A percentile compares a stretch with the other conserved stretches of the same genome.
Conservation (phyloP, 2,888 invertebrate genomes). For the Pollenia griseotomentosa region DNA sequence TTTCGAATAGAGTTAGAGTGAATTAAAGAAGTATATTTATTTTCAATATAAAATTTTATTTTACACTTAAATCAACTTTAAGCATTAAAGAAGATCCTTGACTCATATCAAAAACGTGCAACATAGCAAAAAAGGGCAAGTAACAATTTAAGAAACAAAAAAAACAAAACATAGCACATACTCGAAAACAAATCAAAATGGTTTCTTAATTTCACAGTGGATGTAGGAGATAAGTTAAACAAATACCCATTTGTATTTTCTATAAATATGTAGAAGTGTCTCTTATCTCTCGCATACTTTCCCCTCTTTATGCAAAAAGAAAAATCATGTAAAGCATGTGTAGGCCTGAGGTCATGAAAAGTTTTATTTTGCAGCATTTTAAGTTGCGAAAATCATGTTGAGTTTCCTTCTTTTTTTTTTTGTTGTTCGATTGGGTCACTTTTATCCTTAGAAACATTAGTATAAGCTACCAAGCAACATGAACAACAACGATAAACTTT, state of each 20-base stretch:
- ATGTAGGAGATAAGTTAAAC: background rate
- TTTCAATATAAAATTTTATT: background rate
- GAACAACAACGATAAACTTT: constrained; percentile 15
- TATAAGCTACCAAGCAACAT: background rate
- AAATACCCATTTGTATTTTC: background rate
- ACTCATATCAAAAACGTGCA: background rate
- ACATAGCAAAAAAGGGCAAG: constrained; percentile 2
- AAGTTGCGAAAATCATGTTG: constrained; percentile 5
- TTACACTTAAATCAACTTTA: background rate
- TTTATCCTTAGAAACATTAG: constrained; percentile 13
- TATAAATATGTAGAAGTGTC: too few relatives aligned
- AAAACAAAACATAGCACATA: background rate
- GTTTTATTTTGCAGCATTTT: constrained; percentile 24
- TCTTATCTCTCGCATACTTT: too few relatives aligned
- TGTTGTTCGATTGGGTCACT: constrained; percentile 41
- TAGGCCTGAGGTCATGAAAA: constrained; percentile 50
- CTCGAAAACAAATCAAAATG: constrained; percentile 4
- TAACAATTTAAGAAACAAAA: constrained; percentile 13
- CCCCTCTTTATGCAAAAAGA: background rate
- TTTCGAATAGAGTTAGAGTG: too few relatives aligned
- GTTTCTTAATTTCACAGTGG: background rate
- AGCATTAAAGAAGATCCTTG: background rate
- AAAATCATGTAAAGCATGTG: constrained; percentile 32
- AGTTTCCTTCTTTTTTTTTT: background rate
- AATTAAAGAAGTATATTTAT: too few relatives aligned